Evolutionary conservation across 2,797 vertebrate genomes (phyloP), one percentile per base, ranked within the genome.

Genomic region (Sebastes alutus): DNA sequence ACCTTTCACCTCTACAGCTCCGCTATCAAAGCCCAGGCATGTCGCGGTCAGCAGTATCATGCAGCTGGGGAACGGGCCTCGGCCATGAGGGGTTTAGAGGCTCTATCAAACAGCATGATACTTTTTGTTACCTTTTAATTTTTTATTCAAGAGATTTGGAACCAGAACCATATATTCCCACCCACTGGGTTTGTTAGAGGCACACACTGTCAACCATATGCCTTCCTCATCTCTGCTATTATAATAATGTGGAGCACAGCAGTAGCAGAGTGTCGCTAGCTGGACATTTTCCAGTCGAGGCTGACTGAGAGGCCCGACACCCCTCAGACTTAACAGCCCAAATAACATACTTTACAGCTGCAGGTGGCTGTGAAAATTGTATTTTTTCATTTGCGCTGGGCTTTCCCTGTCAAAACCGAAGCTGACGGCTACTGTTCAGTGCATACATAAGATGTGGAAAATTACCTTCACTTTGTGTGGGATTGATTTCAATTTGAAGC

Each of bases 1-100:
- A 89, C 80, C 90, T 85, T 82, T 85, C 58, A 78, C 75, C 22
- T 16, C 72, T 79, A 30, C 75, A 80, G 84, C 73, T 69, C 72
- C 29, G 73, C 86, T 77, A 92, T 92, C 87, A 91, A 93, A 94
- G 88, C 69, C 56, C 64, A 60, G 73, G 61, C 69, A 70, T 82
- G 89, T 77, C 60, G 25, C 55, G 84, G 87, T 89, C 72, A 82
- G 80, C 58, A 52, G 76, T 70, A 56, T 84, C 83, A 77, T 75
- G 84, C 88, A 86, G 86, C 78, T 91, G 81, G 83, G 70, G 64
- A 80, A 33, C 14, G 25, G 46, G 55, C 60, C 49, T 60, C 10
- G 18, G 69, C 33, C 80, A 22, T n/a, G 18, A 63, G 49, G 46
- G 70, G 20, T 84, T 79, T 12, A 72, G 72, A 13, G 58, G 54